Conservation (phyloP, 2,797 vertebrate genomes). For the Ispidina picta region DNA sequence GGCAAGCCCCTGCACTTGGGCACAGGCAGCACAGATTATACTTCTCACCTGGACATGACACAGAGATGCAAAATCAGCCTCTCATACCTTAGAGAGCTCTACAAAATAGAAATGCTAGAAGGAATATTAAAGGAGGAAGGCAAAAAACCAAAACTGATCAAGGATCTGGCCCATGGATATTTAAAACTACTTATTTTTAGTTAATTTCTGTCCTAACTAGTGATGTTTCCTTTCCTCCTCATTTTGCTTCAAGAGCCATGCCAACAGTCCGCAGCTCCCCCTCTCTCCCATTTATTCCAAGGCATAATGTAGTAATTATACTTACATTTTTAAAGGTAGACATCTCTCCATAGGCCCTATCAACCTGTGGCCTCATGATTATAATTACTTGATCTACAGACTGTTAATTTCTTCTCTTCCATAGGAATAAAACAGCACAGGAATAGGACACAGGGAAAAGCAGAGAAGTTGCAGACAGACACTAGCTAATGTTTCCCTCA, state of each 20-base stretch:
- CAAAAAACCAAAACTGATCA: not conserved
- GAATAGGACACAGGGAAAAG: slow-evolving; percentile 12
- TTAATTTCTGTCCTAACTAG: not conserved
- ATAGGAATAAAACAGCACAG: slow-evolving; percentile 50
- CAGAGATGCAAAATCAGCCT: not conserved
- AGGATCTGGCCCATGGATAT: not conserved
- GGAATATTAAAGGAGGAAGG: not conserved
- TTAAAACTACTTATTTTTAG: not conserved
- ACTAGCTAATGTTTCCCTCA: not conserved
- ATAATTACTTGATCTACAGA: slow-evolving; percentile 66
- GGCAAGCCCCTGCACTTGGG: not conserved
- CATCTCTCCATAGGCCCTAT: slow-evolving; percentile 67
- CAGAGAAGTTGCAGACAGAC: not conserved
- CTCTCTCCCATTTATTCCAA: slow-evolving; percentile 40
- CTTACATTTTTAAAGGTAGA: slow-evolving; percentile 66
- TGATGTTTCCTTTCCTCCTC: not conserved
- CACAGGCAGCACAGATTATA: not conserved
- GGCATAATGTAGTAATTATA: slow-evolving; percentile 59
- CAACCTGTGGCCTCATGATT: slow-evolving; percentile 58
- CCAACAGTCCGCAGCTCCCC: not conserved
- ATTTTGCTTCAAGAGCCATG: not conserved
- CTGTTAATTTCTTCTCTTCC: slow-evolving; percentile 58
- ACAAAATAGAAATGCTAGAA: not conserved
- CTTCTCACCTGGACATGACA: not conserved
- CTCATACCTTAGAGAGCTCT: not conserved